These are phyloP conservation scores for Cephus rjabovi DNA, from an alignment of 2,888 invertebrate genomes.

Conservation along the genomic window DNA sequence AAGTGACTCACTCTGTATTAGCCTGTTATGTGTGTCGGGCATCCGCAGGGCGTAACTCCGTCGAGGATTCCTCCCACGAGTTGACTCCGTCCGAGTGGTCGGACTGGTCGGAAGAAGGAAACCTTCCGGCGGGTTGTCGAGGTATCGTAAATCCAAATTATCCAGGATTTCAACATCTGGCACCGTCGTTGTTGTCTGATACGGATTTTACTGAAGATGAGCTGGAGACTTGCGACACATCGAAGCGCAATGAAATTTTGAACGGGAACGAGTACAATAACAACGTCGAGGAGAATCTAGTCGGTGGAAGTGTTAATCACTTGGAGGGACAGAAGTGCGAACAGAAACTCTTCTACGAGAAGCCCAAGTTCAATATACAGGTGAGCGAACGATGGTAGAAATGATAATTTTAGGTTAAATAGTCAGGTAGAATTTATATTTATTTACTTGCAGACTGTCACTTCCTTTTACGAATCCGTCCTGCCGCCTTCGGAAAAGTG, in stretches of 20 bases:
- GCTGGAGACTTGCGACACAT: constrained; percentile 68
- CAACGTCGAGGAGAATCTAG: constrained; percentile 49
- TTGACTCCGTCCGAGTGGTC: constrained; percentile 55
- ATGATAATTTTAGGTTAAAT: constrained; percentile 53
- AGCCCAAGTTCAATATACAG: constrained; percentile 70
- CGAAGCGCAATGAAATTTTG: constrained; percentile 69
- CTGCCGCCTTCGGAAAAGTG: constrained; percentile 59
- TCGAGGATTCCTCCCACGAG: constrained; percentile 41
- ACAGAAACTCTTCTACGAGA: constrained; percentile 71
- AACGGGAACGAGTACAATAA: constrained; percentile 68
- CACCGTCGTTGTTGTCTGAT: constrained; percentile 66
- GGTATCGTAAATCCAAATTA: constrained; percentile 88
- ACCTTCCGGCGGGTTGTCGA: constrained; percentile 67
- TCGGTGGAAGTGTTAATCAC: constrained; percentile 68
- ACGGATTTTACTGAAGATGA: constrained; percentile 68
- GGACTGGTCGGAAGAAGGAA: constrained; percentile 62
- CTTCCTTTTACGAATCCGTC: constrained; percentile 52
- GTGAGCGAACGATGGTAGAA: constrained; percentile 32
- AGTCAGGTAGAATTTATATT: constrained; percentile 2
- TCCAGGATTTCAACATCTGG: constrained; percentile 86
- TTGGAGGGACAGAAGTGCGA: constrained; percentile 69
- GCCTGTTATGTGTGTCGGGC: not conserved
- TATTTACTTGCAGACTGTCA: constrained; percentile 60
- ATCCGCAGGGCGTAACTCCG: constrained; percentile 42
- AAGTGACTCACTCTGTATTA: not conserved